A percentile compares a stretch with the other conserved stretches of the same genome.
Evolutionary conservation across 2,888 invertebrate genomes (phyloP).

Genomic region (Brachypterus glaber): DNA sequence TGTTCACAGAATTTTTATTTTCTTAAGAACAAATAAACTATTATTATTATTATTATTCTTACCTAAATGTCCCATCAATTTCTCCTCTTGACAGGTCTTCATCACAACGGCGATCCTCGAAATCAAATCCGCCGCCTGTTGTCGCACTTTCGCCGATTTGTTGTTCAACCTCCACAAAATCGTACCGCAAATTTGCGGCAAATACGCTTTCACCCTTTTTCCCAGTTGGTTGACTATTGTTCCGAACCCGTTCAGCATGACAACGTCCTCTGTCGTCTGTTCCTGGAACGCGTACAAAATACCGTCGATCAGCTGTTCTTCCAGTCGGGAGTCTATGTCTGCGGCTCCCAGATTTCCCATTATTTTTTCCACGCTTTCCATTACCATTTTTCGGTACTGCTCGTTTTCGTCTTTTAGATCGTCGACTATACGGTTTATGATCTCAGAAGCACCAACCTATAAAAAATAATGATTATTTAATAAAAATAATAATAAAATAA

Average conservation of each 20-base stretch:
- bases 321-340: constrained; percentile 94
- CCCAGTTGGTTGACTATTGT: constrained; percentile 97
- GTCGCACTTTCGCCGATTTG: constrained; percentile 97
- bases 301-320: constrained; percentile 98
- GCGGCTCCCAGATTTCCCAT: constrained; percentile 96
- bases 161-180: constrained; percentile 99
- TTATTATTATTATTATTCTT: too few species aligned
- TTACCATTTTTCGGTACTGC: constrained; percentile 99
- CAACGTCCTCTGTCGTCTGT: constrained; percentile 99
- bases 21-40: too few species aligned
- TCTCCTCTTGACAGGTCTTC: constrained; percentile 99
- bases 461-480: too few species aligned
- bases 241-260: constrained; percentile 99
- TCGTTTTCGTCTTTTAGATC: constrained; percentile 99
- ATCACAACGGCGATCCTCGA: constrained; percentile 97
- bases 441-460: constrained; percentile 99
- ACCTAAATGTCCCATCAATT: constrained; percentile 98
- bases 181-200: constrained; percentile 99
- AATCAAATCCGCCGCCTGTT: constrained; percentile 98
- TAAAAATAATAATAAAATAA: too few species aligned
- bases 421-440: constrained; percentile 96
- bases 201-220: constrained; percentile 94
- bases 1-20: too few species aligned
- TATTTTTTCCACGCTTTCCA: constrained; percentile 99
- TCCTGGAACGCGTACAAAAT: constrained; percentile 99